Conservation (phyloP, 2,797 vertebrate genomes). For the Sphaeramia orbicularis region DNA sequence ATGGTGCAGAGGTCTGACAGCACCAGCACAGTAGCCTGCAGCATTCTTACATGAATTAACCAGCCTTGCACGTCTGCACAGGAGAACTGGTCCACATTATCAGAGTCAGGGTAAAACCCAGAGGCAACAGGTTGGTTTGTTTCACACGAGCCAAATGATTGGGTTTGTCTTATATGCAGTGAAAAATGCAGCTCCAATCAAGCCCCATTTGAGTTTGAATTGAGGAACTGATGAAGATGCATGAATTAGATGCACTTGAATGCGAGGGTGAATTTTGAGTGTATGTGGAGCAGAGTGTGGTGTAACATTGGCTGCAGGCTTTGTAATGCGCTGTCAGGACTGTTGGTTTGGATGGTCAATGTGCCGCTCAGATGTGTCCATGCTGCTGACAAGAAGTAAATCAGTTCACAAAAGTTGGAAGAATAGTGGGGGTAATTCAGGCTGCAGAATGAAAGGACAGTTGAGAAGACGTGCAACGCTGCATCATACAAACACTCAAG, state of each 20-base stretch:
- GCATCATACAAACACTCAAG: conserved; percentile 9
- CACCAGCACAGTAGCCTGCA: conserved; percentile 66
- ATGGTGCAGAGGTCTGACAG: conserved; percentile 67
- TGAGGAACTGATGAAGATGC: neutral
- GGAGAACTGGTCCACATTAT: conserved; percentile 59
- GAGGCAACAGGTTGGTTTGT: conserved; percentile 74
- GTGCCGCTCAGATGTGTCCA: neutral
- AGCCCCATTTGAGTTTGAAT: neutral
- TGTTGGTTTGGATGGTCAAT: neutral
- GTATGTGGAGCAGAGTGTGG: neutral
- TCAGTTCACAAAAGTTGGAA: neutral
- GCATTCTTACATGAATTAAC: conserved; percentile 61
- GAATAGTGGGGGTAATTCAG: conserved; percentile 3
- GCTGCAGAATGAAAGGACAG: conserved; percentile 4
- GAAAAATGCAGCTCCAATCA: conserved; percentile 1
- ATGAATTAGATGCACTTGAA: conserved; percentile 1
- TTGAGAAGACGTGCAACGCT: neutral
- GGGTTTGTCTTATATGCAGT: conserved; percentile 35
- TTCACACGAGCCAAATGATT: conserved; percentile 66
- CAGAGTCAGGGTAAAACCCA: conserved; percentile 44
- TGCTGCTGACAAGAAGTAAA: too few relatives aligned
- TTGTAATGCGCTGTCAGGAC: neutral
- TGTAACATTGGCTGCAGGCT: neutral
- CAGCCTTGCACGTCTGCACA: conserved; percentile 61
- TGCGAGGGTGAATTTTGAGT: neutral